phyloP scores from a whole-genome alignment of 2,797 vertebrate genomes.

The Liasis olivaceus region DNA sequence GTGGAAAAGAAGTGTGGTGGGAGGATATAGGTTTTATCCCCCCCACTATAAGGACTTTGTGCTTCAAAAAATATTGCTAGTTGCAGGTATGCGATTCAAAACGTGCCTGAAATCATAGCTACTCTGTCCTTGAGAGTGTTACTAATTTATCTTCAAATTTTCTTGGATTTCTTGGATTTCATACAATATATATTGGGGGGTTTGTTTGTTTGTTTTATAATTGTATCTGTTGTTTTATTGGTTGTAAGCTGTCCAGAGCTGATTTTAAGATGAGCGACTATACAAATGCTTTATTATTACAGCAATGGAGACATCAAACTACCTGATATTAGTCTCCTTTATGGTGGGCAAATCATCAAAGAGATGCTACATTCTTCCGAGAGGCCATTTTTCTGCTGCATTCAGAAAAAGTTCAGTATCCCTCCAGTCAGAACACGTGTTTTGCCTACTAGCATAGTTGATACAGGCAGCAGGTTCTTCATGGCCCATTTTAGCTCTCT shows the following conservation, averaged over 20 bases:
- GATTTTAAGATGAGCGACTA: background rate
- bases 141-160: background rate
- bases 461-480: background rate
- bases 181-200: background rate
- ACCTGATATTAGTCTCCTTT: accelerated
- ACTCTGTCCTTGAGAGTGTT: background rate
- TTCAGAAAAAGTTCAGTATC: background rate
- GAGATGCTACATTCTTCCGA: background rate
- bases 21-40: background rate
- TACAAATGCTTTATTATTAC: background rate
- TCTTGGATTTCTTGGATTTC: background rate
- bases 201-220: background rate
- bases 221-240: background rate
- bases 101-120: background rate
- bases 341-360: background rate
- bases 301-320: background rate
- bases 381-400: conserved; percentile 4
- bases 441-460: background rate
- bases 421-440: accelerated
- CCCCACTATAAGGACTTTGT: background rate
- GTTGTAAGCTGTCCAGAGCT: background rate
- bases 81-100: background rate
- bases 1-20: background rate
- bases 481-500: background rate
- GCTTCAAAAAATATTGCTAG: background rate